These are phyloP conservation scores for Mamestra brassicae DNA, from an alignment of 2,888 invertebrate genomes.

Conservation along the genomic window DNA sequence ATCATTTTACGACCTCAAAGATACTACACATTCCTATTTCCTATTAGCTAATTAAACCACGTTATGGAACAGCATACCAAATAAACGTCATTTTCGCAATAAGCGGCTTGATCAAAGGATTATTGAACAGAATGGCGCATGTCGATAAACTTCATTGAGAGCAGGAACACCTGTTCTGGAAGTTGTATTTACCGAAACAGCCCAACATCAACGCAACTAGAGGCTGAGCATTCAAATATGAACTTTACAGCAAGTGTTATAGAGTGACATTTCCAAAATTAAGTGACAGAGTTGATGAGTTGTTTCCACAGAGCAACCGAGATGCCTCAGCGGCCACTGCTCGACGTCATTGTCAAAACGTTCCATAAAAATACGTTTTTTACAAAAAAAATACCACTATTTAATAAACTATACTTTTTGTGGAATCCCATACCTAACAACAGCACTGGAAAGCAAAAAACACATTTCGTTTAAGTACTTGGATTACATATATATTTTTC, in stretches of 20 bases:
- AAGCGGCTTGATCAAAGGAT: constrained; percentile 34
- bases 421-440: too few relatives aligned
- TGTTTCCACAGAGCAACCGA: not conserved
- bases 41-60: constrained; percentile 1
- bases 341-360: too few relatives aligned
- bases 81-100: constrained; percentile 34
- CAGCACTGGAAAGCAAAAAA: too few relatives aligned
- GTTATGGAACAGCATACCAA: not conserved
- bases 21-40: not conserved
- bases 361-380: too few relatives aligned
- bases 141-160: constrained; percentile 33
- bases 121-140: constrained; percentile 14
- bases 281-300: not conserved
- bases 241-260: accelerated
- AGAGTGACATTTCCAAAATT: constrained; percentile 8
- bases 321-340: too few relatives aligned
- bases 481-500: too few relatives aligned
- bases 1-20: too few relatives aligned
- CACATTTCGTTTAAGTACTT: too few relatives aligned
- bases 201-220: not conserved
- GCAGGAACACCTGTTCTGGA: constrained; percentile 29
- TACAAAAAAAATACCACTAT: too few relatives aligned
- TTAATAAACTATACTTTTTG: too few relatives aligned
- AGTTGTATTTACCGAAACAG: not conserved
- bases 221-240: constrained; percentile 6